Percentiles rank a stretch among this genome's conserved stretches.
phyloP scores from a whole-genome alignment of 2,113 vertebrate genomes.

The pig (Sus scrofa) region DNA sequence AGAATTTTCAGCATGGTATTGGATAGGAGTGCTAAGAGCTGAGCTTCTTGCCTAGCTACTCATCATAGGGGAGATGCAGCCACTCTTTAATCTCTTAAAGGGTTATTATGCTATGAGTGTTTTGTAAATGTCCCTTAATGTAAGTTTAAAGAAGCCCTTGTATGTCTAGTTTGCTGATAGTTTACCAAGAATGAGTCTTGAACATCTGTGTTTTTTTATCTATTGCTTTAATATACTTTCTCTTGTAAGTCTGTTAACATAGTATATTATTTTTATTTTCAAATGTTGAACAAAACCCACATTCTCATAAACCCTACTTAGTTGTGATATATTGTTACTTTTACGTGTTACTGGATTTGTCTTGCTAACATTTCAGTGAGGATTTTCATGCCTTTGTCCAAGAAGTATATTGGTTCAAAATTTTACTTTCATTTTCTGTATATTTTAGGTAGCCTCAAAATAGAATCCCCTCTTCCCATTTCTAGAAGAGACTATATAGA shows the following conservation, averaged over 20 bases:
- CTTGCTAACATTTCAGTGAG: background rate
- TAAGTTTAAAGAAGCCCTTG: background rate
- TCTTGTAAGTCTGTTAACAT: background rate
- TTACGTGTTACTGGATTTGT: background rate
- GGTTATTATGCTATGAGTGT: background rate
- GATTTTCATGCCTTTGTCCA: background rate
- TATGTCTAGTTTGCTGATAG: background rate
- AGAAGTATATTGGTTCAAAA: background rate
- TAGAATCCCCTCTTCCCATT: background rate
- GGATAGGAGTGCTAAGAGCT: background rate
- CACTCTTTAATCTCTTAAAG: background rate
- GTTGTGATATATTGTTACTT: background rate
- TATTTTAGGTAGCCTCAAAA: background rate
- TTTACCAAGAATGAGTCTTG: background rate
- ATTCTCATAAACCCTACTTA: background rate
- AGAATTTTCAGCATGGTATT: background rate
- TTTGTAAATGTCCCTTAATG: background rate
- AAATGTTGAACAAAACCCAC: background rate
- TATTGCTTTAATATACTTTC: background rate
- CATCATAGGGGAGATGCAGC: background rate
- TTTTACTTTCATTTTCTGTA: background rate
- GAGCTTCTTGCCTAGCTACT: background rate
- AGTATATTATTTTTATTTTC: background rate
- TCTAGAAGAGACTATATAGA: background rate
- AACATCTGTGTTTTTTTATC: background rate